Evolutionary conservation across 2,888 invertebrate species (phyloP), one percentile per base, ranked within the genome.

Genomic region (Torymus auratus): DNA sequence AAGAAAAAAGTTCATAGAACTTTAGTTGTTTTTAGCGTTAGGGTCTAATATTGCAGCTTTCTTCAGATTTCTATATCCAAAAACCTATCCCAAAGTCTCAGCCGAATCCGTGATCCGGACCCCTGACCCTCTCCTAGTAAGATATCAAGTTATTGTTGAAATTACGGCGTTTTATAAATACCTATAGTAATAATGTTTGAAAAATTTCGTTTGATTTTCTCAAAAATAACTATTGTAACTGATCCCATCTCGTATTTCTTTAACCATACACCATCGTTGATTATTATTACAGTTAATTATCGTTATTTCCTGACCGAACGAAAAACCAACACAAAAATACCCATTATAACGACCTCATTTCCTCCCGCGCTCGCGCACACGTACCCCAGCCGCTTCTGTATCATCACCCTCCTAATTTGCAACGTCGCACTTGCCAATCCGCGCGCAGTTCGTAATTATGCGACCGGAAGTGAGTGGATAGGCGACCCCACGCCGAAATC

Each of bases 401-500:
- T 41, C 15, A 58, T 58, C 64, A 58, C 23, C 14, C 65, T 64
- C 41, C 58, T 61, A 55, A 64, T 76, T 77, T 56, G 70, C 58
- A 70, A 62, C 70, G 69, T 50, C 55, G 61, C 61, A 41, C 68
- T 69, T 60, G 71, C 64, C 41, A 41, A 55, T 12, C 12, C 17
- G 41, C 58, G 58, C 10, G 14, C 62, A 72, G 23, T 28, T 20
- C 50, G 58, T 75, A 78, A 78, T 78, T 78, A 78, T 60, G 60
- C 67, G 56, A 69, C 62, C 79, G 79, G 74, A 79, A 79, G 74
- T 28, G 53, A 12, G 1, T 60, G 60, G 11, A 13, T 50, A 69
- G 68, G n/a, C 56, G 73, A 65, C 17, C 53, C 58, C 71, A 58
- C 72, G 5, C 78, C 62, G 23, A 73, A 78, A 79, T 79, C 73